phyloP scores from a whole-genome alignment of 2,888 invertebrate genomes.

The Cantharis nigra region DNA sequence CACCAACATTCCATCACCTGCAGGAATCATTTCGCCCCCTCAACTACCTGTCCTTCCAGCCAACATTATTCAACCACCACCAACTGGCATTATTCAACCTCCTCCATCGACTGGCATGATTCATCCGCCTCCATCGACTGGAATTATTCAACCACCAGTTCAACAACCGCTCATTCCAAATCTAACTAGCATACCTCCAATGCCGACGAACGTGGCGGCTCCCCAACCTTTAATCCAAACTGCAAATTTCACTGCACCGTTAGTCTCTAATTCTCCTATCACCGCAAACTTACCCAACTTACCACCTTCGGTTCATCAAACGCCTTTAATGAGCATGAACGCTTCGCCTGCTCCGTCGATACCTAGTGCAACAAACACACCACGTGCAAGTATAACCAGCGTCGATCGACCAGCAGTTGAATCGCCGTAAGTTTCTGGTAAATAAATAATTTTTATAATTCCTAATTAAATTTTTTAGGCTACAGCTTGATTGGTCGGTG shows the following conservation, averaged over 20 bases:
- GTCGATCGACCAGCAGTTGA: conserved; percentile 57
- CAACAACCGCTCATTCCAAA: conserved; percentile 27
- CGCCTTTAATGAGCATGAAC: background rate
- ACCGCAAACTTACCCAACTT: conserved; percentile 23
- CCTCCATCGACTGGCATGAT: conserved; percentile 40
- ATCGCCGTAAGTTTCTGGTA: conserved; percentile 50
- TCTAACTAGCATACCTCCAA: conserved; percentile 23
- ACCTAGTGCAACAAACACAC: conserved; percentile 52
- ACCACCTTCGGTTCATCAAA: conserved; percentile 1
- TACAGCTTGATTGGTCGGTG: conserved; percentile 82
- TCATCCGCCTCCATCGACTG: conserved; percentile 46
- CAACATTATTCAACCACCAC: conserved; percentile 15
- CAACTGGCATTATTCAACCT: conserved; percentile 44
- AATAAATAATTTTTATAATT: background rate
- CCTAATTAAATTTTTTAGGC: conserved; percentile 32
- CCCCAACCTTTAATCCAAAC: conserved; percentile 35
- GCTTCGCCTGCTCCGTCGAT: conserved; percentile 40
- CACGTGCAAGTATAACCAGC: conserved; percentile 52
- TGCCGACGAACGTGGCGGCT: conserved; percentile 39
- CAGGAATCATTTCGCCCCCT: conserved; percentile 22
- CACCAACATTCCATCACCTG: conserved; percentile 41
- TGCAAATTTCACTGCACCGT: conserved; percentile 7
- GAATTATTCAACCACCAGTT: conserved; percentile 33
- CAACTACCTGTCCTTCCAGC: conserved; percentile 33
- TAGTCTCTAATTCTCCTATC: conserved; percentile 14